These are phyloP conservation scores for Eulemur rubriventer DNA, from an alignment of 2,797 vertebrate species.

Conservation along the genomic window DNA sequence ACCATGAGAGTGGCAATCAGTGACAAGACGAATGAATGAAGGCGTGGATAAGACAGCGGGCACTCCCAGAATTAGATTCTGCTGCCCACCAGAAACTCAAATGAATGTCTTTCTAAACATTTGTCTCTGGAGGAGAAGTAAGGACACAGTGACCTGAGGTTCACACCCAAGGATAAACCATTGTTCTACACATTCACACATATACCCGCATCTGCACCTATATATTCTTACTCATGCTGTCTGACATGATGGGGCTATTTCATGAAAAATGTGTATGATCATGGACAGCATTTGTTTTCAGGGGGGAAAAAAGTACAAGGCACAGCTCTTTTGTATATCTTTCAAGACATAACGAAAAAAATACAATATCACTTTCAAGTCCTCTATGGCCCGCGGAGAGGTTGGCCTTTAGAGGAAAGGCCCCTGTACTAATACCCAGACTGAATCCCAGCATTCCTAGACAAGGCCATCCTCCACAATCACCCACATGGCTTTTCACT, in stretches of 20 bases:
- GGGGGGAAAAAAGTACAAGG: background rate
- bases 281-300: background rate
- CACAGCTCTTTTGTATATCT: background rate
- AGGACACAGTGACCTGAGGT: background rate
- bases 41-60: background rate
- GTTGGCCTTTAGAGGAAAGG: background rate
- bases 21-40: background rate
- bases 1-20: background rate
- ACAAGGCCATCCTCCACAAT: background rate
- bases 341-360: background rate
- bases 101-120: background rate
- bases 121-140: background rate
- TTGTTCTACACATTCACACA: background rate
- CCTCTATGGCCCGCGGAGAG: background rate
- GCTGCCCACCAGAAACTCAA: background rate
- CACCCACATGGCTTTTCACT: background rate
- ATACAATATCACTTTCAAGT: background rate
- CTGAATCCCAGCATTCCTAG: background rate
- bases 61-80: background rate
- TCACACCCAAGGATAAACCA: background rate
- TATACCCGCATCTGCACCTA: background rate
- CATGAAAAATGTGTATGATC: background rate
- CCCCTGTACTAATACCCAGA: background rate
- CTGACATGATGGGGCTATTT: background rate
- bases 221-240: background rate